These are phyloP conservation scores for Lanistes nyassanus DNA, from an alignment of 1,140 invertebrate genomes.

Conservation along the genomic window DNA sequence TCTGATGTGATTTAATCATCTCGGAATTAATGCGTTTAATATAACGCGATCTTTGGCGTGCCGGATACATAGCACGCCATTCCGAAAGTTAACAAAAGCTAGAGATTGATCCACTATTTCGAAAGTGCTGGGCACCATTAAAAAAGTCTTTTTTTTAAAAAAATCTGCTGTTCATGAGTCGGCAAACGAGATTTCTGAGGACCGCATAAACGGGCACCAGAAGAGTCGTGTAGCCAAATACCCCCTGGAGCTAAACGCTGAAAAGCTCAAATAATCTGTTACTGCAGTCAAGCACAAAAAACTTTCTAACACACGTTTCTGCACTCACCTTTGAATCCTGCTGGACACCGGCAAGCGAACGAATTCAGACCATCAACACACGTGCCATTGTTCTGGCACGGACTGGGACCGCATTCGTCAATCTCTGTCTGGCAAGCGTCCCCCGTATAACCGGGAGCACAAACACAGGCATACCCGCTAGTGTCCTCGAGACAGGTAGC, in stretches of 20 bases:
- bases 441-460: slow-evolving; percentile 69
- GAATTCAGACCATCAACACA: slow-evolving; percentile 49
- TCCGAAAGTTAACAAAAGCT: too few relatives aligned
- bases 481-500: slow-evolving; percentile 78
- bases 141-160: neutral
- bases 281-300: neutral
- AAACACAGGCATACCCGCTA: slow-evolving; percentile 40
- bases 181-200: neutral
- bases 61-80: too few relatives aligned
- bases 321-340: slow-evolving; percentile 49
- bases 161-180: neutral
- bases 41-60: too few relatives aligned
- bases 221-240: neutral
- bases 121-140: too few relatives aligned
- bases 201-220: neutral
- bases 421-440: slow-evolving; percentile 30
- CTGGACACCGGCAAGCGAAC: slow-evolving; percentile 55
- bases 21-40: too few relatives aligned
- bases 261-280: neutral
- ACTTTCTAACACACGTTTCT: neutral
- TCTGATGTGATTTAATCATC: too few relatives aligned
- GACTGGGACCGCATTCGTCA: slow-evolving; percentile 35
- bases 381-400: slow-evolving; percentile 51
- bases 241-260: neutral
- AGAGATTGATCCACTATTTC: too few relatives aligned